These are phyloP conservation scores for Ctenopoma kingsleyae DNA, from an alignment of 2,797 vertebrate genomes.

Conservation along the genomic window DNA sequence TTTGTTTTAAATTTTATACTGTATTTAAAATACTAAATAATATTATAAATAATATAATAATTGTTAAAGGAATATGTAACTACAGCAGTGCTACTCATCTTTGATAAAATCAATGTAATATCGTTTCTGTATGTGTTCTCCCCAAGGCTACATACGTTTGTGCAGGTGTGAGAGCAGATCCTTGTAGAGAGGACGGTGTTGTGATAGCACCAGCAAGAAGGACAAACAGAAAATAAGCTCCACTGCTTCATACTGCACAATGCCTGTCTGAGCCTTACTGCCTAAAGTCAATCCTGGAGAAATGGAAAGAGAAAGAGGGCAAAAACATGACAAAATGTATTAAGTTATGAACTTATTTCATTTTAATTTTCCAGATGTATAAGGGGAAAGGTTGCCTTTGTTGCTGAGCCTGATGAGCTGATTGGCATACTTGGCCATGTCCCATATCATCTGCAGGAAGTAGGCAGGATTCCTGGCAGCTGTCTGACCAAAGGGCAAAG, in stretches of 20 bases:
- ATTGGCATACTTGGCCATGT: conserved; percentile 83
- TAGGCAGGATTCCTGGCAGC: conserved; percentile 88
- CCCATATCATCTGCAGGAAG: conserved; percentile 89
- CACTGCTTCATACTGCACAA: conserved; percentile 85
- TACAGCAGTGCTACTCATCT: background rate
- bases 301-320: background rate
- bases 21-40: background rate
- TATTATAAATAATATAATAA: too few species aligned
- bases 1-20: too few species aligned
- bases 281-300: conserved; percentile 68
- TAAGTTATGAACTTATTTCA: background rate
- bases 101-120: background rate
- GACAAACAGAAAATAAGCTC: conserved; percentile 89
- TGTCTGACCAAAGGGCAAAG: conserved; percentile 89
- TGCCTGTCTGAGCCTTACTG: conserved; percentile 58
- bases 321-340: background rate
- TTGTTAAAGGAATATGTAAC: background rate
- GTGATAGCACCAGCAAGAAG: conserved; percentile 85
- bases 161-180: conserved; percentile 83
- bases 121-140: background rate
- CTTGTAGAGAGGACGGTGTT: conserved; percentile 84
- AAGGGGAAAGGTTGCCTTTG: conserved; percentile 76
- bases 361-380: background rate
- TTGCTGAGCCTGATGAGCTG: conserved; percentile 86
- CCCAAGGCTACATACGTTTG: conserved; percentile 80